phyloP scores from a whole-genome alignment of 2,888 invertebrate species.

The Caenorhabditis doughertyi region DNA sequence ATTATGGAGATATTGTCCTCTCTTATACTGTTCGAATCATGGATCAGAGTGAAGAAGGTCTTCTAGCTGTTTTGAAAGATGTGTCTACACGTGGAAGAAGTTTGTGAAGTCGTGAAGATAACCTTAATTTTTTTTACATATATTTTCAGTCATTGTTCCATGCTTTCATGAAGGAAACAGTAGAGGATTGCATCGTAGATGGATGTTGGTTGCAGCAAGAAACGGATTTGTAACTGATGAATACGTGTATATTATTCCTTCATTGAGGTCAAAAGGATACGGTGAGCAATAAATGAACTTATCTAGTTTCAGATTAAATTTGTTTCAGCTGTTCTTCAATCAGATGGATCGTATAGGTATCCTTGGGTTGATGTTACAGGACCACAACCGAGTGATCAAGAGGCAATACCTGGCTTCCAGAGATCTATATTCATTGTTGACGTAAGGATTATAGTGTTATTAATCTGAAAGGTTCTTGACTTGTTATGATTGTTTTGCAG shows the following conservation, averaged over 20 bases:
- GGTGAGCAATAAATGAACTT: slow-evolving; percentile 18
- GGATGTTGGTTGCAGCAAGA: slow-evolving; percentile 43
- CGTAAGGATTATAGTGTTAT: slow-evolving; percentile 22
- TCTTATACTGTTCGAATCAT: slow-evolving; percentile 38
- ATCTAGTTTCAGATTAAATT: not conserved
- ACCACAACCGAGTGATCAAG: slow-evolving; percentile 36
- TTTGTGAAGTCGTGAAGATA: slow-evolving; percentile 5
- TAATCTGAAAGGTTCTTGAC: not conserved
- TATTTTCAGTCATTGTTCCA: slow-evolving; percentile 66
- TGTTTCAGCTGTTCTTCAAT: slow-evolving; percentile 19
- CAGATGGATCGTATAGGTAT: slow-evolving; percentile 40
- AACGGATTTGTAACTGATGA: slow-evolving; percentile 70
- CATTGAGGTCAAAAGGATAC: slow-evolving; percentile 57
- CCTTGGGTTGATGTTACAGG: slow-evolving; percentile 49
- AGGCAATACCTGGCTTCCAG: slow-evolving; percentile 49
- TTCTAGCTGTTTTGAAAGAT: slow-evolving; percentile 18
- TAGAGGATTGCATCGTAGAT: slow-evolving; percentile 49
- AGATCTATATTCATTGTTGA: slow-evolving; percentile 55
- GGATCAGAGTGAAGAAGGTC: slow-evolving; percentile 36
- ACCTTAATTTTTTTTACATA: not conserved
- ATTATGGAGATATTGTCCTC: slow-evolving; percentile 46
- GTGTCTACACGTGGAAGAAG: slow-evolving; percentile 49
- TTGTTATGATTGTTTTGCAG: slow-evolving; percentile 26
- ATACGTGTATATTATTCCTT: slow-evolving; percentile 72
- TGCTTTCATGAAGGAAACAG: slow-evolving; percentile 64